Conservation (phyloP, 2,797 vertebrate species). For the Thripadectes ignobilis region DNA sequence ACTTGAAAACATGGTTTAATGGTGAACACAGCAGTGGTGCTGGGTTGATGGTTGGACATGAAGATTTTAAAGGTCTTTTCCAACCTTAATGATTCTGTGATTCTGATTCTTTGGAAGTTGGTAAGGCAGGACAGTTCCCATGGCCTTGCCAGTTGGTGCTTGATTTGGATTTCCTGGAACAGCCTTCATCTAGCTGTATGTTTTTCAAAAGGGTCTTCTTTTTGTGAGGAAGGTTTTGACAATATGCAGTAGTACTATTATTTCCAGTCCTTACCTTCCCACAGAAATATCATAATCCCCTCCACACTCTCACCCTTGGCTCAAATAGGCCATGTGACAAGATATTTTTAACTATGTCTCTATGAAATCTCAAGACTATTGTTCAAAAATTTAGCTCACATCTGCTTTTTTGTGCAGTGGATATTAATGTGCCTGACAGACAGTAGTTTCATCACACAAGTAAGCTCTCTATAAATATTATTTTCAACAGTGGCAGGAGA, state of each 20-base stretch:
- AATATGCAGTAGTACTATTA: neutral
- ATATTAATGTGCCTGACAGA: conserved; percentile 10
- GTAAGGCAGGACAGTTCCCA: neutral
- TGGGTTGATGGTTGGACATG: neutral
- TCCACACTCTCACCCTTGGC: neutral
- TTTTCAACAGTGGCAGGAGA: neutral
- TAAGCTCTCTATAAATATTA: conserved; percentile 1
- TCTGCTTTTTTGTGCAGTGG: conserved; percentile 11
- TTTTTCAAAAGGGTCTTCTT: neutral
- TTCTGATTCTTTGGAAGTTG: neutral
- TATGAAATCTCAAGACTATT: conserved; percentile 4
- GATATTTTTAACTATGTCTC: neutral
- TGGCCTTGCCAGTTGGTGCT: neutral
- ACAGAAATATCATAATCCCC: neutral
- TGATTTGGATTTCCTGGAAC: neutral
- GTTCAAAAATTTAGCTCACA: conserved; percentile 18
- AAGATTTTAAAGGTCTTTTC: neutral
- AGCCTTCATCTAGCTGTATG: neutral
- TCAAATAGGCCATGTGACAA: neutral
- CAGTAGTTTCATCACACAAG: neutral
- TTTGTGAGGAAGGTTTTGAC: neutral
- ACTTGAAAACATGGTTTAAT: neutral
- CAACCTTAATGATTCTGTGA: rapidly evolving
- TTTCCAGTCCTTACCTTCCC: neutral
- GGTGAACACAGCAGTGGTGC: neutral